These are phyloP conservation scores for Pseudochirops corinnae DNA, from an alignment of 2,797 vertebrate species.

Conservation along the genomic window DNA sequence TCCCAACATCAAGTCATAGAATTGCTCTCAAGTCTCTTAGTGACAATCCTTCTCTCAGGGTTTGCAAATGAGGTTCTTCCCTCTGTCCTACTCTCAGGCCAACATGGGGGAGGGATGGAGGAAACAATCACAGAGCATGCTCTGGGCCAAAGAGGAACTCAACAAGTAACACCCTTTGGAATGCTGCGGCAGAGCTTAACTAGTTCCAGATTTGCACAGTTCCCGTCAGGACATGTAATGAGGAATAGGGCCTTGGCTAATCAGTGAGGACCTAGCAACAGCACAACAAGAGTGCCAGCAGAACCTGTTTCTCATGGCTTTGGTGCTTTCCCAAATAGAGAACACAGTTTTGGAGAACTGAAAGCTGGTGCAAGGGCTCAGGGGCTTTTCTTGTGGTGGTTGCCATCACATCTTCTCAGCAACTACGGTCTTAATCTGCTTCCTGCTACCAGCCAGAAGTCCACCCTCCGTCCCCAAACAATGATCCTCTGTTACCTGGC, in stretches of 20 bases:
- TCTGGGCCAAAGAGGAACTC: constrained; percentile 48
- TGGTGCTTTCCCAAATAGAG: constrained; percentile 40
- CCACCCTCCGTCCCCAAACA: background rate
- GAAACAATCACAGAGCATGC: background rate
- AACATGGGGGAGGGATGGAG: constrained; percentile 48
- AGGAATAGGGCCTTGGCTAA: constrained; percentile 64
- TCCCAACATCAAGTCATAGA: background rate
- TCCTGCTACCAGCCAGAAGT: background rate
- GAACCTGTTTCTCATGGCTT: background rate
- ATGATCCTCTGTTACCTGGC: background rate
- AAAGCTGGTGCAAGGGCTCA: background rate
- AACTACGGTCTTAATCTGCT: background rate
- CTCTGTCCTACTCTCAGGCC: background rate
- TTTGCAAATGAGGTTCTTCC: background rate
- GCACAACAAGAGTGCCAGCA: constrained; percentile 72
- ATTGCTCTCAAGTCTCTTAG: constrained; percentile 3
- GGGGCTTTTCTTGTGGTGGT: constrained; percentile 3
- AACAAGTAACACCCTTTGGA: constrained; percentile 33
- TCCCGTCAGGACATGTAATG: constrained; percentile 83
- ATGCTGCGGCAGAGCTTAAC: constrained; percentile 68
- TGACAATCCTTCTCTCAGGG: background rate
- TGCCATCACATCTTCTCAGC: background rate
- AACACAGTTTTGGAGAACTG: background rate
- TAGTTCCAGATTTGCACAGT: constrained; percentile 71
- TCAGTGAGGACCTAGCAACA: constrained; percentile 83